Evolutionary conservation across 2,113 vertebrate species (phyloP).

Genomic region (Brienomyrus brachyistius): DNA sequence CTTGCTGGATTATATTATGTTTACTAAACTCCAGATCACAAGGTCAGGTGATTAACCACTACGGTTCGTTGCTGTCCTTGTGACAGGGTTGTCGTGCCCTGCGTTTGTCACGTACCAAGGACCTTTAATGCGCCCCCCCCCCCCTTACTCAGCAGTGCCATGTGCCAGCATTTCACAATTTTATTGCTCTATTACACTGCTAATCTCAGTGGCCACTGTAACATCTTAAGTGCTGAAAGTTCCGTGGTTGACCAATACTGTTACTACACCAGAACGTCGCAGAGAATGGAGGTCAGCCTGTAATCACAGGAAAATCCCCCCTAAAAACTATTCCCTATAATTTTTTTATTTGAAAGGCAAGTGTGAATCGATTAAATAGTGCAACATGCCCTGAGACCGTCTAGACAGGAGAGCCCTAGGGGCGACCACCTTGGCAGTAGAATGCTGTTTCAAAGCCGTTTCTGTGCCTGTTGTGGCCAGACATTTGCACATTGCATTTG

Average conservation of each 20-base stretch:
- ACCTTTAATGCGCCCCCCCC: background rate
- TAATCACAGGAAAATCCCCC: background rate
- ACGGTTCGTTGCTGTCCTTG: background rate
- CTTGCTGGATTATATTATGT: background rate
- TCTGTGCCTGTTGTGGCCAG: background rate
- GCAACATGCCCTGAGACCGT: background rate
- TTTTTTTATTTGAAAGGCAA: background rate
- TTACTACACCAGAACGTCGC: background rate
- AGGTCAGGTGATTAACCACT: background rate
- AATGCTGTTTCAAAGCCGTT: background rate
- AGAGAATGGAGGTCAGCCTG: background rate
- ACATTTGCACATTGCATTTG: background rate
- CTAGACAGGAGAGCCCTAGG: background rate
- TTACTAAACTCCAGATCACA: conserved; percentile 2
- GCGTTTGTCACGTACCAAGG: background rate
- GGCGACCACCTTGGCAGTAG: background rate
- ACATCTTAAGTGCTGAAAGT: background rate
- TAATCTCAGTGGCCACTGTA: conserved; percentile 1
- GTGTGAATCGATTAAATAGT: background rate
- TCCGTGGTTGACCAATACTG: background rate
- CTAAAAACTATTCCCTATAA: background rate
- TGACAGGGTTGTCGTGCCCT: background rate
- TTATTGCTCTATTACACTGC: background rate
- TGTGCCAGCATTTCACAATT: background rate
- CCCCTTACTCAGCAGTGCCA: background rate